Evolutionary conservation across 2,797 vertebrate genomes (phyloP).

Genomic region (Myotis planiceps): DNA sequence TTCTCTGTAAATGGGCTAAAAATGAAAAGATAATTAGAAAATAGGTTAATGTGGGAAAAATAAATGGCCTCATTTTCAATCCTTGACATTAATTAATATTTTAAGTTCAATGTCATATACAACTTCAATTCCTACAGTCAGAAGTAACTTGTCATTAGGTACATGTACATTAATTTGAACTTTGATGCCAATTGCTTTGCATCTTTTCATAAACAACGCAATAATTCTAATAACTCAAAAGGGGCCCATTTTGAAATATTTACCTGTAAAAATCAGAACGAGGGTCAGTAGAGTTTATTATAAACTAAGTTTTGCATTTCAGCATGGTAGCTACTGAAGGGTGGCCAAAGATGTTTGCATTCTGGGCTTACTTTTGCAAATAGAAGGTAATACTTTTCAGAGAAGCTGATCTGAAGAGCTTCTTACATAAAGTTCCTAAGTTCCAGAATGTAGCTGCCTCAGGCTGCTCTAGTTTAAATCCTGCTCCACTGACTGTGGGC

Average conservation of each 20-base stretch:
- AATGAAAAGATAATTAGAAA: neutral
- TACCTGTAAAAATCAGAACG: neutral
- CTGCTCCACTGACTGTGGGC: neutral
- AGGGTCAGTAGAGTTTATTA: neutral
- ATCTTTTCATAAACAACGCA: conserved; percentile 55
- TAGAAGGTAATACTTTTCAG: neutral
- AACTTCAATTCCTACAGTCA: neutral
- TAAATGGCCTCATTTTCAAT: neutral
- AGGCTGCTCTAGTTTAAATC: neutral
- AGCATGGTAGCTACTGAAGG: neutral
- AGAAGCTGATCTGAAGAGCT: neutral
- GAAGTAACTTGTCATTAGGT: neutral
- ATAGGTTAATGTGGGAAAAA: neutral
- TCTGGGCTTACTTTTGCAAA: neutral
- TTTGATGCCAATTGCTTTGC: conserved; percentile 53
- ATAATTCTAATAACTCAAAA: neutral
- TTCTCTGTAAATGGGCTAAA: neutral
- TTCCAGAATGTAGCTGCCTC: neutral
- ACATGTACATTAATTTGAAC: conserved; percentile 40
- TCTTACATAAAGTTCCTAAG: neutral
- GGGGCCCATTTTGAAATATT: conserved; percentile 41
- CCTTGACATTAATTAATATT: neutral
- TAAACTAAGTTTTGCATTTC: neutral
- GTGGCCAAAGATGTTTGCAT: neutral
- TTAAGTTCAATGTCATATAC: neutral